phyloP scores from a whole-genome alignment of 2,888 invertebrate genomes.

The Kuschelorhynchus macadamiae region DNA sequence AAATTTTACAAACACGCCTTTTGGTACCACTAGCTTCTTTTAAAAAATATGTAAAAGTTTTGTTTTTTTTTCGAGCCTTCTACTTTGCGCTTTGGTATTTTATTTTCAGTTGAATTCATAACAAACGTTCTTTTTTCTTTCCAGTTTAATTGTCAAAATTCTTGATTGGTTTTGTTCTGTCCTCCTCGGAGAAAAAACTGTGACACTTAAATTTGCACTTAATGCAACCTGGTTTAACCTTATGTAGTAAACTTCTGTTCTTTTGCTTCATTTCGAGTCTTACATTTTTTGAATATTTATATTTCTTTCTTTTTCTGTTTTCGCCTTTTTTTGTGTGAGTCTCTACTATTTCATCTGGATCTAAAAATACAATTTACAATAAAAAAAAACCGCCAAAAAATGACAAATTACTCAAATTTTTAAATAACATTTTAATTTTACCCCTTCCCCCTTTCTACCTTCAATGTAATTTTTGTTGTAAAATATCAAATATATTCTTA shows the following conservation, averaged over 20 bases:
- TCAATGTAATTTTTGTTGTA: too few species aligned
- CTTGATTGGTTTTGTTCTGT: slow-evolving; percentile 34
- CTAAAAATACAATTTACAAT: too few species aligned
- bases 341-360: too few species aligned
- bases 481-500: too few species aligned
- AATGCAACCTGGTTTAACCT: slow-evolving; percentile 22
- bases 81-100: slow-evolving; percentile 34
- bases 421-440: too few species aligned
- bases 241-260: slow-evolving; percentile 4
- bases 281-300: slow-evolving; percentile 1
- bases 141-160: slow-evolving; percentile 40
- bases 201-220: slow-evolving; percentile 41
- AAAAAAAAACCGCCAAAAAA: too few species aligned
- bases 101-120: slow-evolving; percentile 40
- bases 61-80: slow-evolving; percentile 35
- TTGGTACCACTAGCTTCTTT: slow-evolving; percentile 22
- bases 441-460: too few species aligned
- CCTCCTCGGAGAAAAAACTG: slow-evolving; percentile 33
- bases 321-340: too few species aligned
- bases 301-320: too few species aligned
- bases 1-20: too few species aligned
- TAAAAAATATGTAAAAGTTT: slow-evolving; percentile 36
- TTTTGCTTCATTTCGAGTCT: slow-evolving; percentile 9
- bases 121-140: slow-evolving; percentile 35
- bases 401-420: too few species aligned